Evolutionary conservation across 2,888 invertebrate species (phyloP).

Genomic region (Leptinotarsa rubiginosa): DNA sequence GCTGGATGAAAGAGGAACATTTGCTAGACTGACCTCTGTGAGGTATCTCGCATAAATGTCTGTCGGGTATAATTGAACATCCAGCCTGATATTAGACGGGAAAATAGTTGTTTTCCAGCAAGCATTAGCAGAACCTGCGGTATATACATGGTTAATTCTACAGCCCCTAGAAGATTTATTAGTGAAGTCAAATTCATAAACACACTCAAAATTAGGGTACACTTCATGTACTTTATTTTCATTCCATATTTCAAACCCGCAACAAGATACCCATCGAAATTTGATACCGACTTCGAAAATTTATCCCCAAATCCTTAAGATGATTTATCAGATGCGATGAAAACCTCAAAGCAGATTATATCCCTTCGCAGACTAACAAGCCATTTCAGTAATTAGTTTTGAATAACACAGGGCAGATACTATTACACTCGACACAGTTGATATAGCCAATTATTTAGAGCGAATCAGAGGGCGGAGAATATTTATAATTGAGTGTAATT

Average conservation of each 20-base stretch:
- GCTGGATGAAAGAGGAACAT: too few species aligned
- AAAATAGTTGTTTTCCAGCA: too few species aligned
- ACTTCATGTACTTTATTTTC: not conserved
- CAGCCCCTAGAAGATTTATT: too few species aligned
- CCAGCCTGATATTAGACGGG: too few species aligned
- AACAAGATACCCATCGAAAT: constrained; percentile 5
- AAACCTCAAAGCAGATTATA: constrained; percentile 6
- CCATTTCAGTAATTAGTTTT: constrained; percentile 2
- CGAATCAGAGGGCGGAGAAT: not conserved
- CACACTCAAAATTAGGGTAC: too few species aligned
- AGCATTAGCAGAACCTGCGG: too few species aligned
- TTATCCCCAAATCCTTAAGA: not conserved
- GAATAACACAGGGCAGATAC: constrained; percentile 5
- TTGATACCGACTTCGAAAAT: not conserved
- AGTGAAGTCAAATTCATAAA: too few species aligned
- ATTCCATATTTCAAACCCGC: not conserved
- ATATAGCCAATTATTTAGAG: not conserved
- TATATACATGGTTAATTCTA: too few species aligned
- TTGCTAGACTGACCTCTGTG: too few species aligned
- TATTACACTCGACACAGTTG: constrained; percentile 8
- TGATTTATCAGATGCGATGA: constrained; percentile 8
- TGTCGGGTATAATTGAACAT: too few species aligned
- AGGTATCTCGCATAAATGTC: too few species aligned
- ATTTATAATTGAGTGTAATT: too few species aligned
- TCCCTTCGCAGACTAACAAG: constrained; percentile 5